Conservation (phyloP, 2,888 invertebrate genomes). For the Asteroscopus sphinx region DNA sequence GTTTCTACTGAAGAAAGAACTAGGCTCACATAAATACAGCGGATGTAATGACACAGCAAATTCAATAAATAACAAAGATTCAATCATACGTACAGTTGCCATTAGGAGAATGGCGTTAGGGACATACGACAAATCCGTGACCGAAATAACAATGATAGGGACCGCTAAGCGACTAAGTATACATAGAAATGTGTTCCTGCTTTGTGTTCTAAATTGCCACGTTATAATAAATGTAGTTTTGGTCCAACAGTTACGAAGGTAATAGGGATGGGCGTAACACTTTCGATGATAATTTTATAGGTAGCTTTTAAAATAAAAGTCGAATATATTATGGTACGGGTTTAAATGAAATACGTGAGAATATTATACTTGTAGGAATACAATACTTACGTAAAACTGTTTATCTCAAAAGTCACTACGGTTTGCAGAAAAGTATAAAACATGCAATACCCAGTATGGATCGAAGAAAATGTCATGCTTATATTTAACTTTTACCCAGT, state of each 20-base stretch:
- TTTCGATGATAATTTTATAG: constrained; percentile 53
- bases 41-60: constrained; percentile 37
- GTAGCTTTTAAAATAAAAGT: constrained; percentile 25
- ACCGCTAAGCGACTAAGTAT: constrained; percentile 57
- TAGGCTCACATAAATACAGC: constrained; percentile 11
- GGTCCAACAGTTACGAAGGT: constrained; percentile 40
- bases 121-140: constrained; percentile 68
- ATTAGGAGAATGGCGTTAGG: constrained; percentile 66
- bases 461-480: too few relatives aligned
- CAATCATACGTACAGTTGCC: constrained; percentile 63
- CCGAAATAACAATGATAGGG: constrained; percentile 64
- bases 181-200: constrained; percentile 61
- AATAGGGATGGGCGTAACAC: constrained; percentile 36
- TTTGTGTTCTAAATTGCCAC: constrained; percentile 67
- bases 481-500: too few relatives aligned
- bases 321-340: constrained; percentile 13
- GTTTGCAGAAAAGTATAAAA: too few relatives aligned
- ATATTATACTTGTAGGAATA: constrained; percentile 3
- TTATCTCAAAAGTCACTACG: too few relatives aligned
- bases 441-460: too few relatives aligned
- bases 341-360: constrained; percentile 31
- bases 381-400: too few relatives aligned
- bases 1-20: too few relatives aligned
- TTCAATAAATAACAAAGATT: constrained; percentile 54
- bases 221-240: constrained; percentile 66